A percentile compares a stretch with the other conserved stretches of the same genome.
These are phyloP conservation scores for Ceratina australensis DNA, from an alignment of 1,140 invertebrate species.

Conservation along the genomic window DNA sequence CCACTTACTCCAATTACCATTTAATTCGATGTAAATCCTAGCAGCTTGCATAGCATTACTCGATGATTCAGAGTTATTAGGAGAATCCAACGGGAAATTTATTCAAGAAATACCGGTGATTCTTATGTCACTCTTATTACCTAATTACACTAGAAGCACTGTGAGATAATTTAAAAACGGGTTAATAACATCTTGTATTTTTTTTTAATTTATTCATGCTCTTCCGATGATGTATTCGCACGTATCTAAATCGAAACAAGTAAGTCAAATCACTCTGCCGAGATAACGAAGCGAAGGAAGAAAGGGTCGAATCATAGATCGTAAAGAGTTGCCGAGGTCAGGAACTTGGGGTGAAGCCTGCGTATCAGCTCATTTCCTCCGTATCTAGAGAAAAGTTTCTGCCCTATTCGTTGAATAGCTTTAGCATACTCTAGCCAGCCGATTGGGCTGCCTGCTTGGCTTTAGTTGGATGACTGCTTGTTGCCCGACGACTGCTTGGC, in stretches of 20 bases:
- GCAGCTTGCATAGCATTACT: no score
- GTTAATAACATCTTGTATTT: no score
- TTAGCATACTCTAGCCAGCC: background rate
- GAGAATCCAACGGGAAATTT: background rate
- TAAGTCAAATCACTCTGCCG: background rate
- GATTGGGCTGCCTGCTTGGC: conserved; percentile 27
- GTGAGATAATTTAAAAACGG: no score
- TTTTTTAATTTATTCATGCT: no score
- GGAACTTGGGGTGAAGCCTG: background rate
- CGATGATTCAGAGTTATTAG: background rate
- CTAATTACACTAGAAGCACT: no score
- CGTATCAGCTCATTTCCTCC: background rate
- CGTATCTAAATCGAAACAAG: background rate
- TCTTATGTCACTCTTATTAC: conserved; percentile 15
- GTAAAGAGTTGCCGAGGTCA: conserved; percentile 43
- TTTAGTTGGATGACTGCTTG: conserved; percentile 18
- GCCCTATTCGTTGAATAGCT: conserved; percentile 7
- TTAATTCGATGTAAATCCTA: no score
- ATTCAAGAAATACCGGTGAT: background rate
- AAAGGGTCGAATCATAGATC: conserved; percentile 15
- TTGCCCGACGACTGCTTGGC: conserved; percentile 17
- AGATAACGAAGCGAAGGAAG: background rate
- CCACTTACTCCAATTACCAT: no score
- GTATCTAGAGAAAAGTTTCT: conserved; percentile 13
- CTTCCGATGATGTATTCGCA: no score